Evolutionary conservation across 1,140 invertebrate species (phyloP).

Genomic region (Macrobrachium rosenbergii): DNA sequence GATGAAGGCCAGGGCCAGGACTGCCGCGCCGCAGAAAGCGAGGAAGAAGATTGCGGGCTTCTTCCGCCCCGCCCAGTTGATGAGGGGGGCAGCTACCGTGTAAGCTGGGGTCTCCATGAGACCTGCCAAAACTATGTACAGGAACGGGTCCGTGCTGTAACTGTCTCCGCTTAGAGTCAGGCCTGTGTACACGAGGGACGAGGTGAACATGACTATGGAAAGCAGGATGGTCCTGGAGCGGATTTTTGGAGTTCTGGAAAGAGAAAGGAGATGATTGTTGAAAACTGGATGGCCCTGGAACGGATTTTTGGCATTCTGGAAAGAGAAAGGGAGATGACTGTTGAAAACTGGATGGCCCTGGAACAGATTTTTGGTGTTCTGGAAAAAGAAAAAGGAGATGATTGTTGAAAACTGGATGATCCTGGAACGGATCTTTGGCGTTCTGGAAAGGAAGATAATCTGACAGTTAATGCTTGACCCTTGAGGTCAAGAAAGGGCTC

Average conservation of each 20-base stretch:
- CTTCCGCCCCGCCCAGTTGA: conserved; percentile 48
- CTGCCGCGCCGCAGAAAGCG: conserved; percentile 32
- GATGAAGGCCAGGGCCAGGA: conserved; percentile 51
- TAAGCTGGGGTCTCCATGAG: conserved; percentile 56
- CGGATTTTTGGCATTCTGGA: not conserved
- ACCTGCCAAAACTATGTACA: conserved; percentile 57
- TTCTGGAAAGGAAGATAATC: conserved; percentile 4
- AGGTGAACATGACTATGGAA: conserved; percentile 38
- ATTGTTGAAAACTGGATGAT: not conserved
- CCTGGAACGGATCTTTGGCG: too few species aligned
- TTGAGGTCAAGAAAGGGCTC: too few species aligned
- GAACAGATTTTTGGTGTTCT: too few species aligned
- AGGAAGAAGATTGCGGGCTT: conserved; percentile 10
- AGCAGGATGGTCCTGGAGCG: conserved; percentile 39
- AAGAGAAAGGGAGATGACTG: too few species aligned
- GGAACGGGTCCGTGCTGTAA: conserved; percentile 49
- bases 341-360: too few species aligned
- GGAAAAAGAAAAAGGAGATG: too few species aligned
- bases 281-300: not conserved
- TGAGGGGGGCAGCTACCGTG: conserved; percentile 45
- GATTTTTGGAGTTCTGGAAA: conserved; percentile 33
- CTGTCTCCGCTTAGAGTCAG: conserved; percentile 49
- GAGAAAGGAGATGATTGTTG: too few species aligned
- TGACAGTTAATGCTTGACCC: too few species aligned
- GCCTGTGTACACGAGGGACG: conserved; percentile 53